phyloP scores from a whole-genome alignment of 2,113 vertebrate genomes.

The Ursus arctos region DNA sequence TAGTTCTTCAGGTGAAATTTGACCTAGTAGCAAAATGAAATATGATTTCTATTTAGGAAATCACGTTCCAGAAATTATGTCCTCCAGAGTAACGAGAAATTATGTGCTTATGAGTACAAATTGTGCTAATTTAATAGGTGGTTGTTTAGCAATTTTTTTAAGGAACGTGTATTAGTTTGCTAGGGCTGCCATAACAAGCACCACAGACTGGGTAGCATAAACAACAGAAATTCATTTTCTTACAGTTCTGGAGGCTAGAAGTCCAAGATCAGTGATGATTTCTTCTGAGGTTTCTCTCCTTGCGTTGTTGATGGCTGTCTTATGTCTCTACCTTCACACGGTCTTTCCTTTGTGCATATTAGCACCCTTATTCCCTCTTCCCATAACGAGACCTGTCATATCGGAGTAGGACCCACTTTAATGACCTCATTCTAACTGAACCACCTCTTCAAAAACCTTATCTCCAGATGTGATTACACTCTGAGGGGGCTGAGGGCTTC shows the following conservation, averaged over 20 bases:
- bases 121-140: not conserved
- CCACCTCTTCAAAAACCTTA: not conserved
- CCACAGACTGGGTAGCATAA: not conserved
- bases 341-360: not conserved
- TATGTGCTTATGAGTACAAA: not conserved
- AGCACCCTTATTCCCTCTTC: not conserved
- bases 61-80: not conserved
- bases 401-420: not conserved
- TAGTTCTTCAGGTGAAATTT: not conserved
- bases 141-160: not conserved
- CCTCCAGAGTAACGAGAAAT: not conserved
- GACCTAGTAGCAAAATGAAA: not conserved
- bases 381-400: not conserved
- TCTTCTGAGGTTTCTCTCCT: not conserved
- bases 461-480: no score
- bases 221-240: not conserved
- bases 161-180: not conserved
- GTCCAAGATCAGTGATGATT: not conserved
- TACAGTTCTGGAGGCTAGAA: not conserved
- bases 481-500: not conserved
- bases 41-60: conserved; percentile 20
- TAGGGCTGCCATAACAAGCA: not conserved
- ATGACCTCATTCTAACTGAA: not conserved
- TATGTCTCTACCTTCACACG: not conserved
- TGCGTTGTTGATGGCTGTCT: not conserved